Evolutionary conservation across 1,140 invertebrate species (phyloP).

Genomic region (Tribolium castaneum): DNA sequence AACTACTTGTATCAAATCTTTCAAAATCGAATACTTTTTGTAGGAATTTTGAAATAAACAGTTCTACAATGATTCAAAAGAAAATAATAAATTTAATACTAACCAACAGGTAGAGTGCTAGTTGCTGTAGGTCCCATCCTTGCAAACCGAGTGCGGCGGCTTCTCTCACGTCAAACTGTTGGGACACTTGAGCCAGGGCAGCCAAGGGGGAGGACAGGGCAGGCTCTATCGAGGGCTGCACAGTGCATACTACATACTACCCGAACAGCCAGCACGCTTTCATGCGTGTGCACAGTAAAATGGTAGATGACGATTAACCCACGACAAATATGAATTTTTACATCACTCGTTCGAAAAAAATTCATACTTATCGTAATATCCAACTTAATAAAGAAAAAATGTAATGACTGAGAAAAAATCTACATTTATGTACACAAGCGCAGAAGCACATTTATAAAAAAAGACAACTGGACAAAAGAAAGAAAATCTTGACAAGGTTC

Average conservation of each 20-base stretch:
- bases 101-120: constrained; percentile 79
- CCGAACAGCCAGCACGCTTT: constrained; percentile 47
- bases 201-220: constrained; percentile 62
- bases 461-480: background rate
- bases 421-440: constrained; percentile 43
- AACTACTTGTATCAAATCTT: background rate
- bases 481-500: constrained; percentile 7
- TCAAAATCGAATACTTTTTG: no score
- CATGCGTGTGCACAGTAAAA: constrained; percentile 43
- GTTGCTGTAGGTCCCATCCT: constrained; percentile 78
- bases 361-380: background rate
- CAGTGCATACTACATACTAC: constrained; percentile 61
- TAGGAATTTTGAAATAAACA: background rate
- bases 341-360: background rate
- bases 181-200: constrained; percentile 62
- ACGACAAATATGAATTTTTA: constrained; percentile 27
- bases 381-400: constrained; percentile 12
- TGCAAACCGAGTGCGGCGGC: constrained; percentile 68
- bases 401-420: constrained; percentile 23
- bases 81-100: constrained; percentile 61
- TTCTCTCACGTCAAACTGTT: constrained; percentile 63
- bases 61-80: background rate
- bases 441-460: constrained; percentile 41
- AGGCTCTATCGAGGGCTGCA: constrained; percentile 57
- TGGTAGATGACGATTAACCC: background rate